Base-by-base conservation (phyloP, 2,797 vertebrate species). In the Taeniopygia guttata region DNA sequence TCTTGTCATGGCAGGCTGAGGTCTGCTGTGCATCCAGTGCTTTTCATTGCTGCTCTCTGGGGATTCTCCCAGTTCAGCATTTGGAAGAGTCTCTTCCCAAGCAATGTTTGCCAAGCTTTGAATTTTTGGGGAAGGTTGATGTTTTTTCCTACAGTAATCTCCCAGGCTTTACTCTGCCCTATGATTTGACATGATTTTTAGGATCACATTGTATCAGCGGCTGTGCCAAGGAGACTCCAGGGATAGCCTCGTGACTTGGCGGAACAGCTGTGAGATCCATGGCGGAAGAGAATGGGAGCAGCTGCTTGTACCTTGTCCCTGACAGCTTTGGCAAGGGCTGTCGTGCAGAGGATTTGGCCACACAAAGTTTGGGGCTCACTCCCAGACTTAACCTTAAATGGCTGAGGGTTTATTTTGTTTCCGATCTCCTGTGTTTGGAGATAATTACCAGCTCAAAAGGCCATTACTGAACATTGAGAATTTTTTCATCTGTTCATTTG, bases 181-280 rank as follows among this genome's bases (percentile, higher is more conserved):
- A 10, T 66, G 29, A 32, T 70, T 20, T 67, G 34, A 11, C 19
- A 13, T 30, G 38, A 13, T 75, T 68, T 84, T 30, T 38, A 51
- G 42, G 60, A 64, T 91, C 32, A 1, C 3, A 23, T 26, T 70
- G 38, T 43, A 7, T 0, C 0, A 46, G 67, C 49, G 2, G 5
- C 55, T 52, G 51, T 51, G 80, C 86, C 74, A 46, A 45, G 83
- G 58, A 68, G 66, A 17, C 25, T 38, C 17, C 3, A 13, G 58
- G 49, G 34, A 69, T 29, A 25, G 38, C 45, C 64, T 76, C 0
- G 0, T 59, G 69, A 64, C 56, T 58, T 38, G 54, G 73, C 11
- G 11, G 42, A 77, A 42, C 85, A 80, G 60, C 76, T 56, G 26
- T 60, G 34, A 30, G 58, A 21, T 34, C 45, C 5, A 1, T 18